Conservation (phyloP, 2,797 vertebrate genomes). For the Enteromius viviparus region DNA sequence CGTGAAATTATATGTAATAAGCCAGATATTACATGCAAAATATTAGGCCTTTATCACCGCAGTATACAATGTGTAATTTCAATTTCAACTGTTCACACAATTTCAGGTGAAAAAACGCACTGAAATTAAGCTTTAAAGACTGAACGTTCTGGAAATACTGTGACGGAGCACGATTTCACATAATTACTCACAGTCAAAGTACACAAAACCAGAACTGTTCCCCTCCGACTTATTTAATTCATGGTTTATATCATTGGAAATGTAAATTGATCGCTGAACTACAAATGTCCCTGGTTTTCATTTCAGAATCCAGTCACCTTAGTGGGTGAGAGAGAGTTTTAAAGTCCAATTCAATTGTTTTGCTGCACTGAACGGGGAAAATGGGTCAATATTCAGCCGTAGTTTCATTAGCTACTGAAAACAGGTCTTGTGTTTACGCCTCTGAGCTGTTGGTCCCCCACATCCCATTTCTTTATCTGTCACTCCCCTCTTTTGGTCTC, state of each 20-base stretch:
- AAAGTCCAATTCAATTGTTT: slow-evolving; percentile 30
- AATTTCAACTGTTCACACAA: not conserved
- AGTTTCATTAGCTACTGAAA: slow-evolving; percentile 50
- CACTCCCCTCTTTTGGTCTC: slow-evolving; percentile 38
- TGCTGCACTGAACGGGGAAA: slow-evolving; percentile 38
- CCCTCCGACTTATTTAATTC: not conserved
- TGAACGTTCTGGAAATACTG: not conserved
- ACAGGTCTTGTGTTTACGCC: slow-evolving; percentile 47
- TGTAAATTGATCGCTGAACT: slow-evolving; percentile 15
- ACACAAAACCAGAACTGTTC: not conserved
- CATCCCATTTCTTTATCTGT: slow-evolving; percentile 54
- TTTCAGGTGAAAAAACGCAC: not conserved
- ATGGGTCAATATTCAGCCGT: slow-evolving; percentile 49
- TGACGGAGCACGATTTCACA: not conserved
- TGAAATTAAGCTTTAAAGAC: not conserved
- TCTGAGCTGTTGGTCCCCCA: slow-evolving; percentile 37
- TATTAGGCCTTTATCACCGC: not conserved
- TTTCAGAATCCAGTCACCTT: slow-evolving; percentile 11
- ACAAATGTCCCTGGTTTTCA: slow-evolving; percentile 8
- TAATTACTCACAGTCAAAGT: not conserved
- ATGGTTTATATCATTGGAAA: not conserved
- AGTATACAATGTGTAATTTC: not conserved
- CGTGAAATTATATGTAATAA: slow-evolving; percentile 20
- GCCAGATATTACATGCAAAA: slow-evolving; percentile 14
- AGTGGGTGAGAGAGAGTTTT: slow-evolving; percentile 12